Conservation (phyloP, 2,888 invertebrate species). For the Carterocephalus palaemon region DNA sequence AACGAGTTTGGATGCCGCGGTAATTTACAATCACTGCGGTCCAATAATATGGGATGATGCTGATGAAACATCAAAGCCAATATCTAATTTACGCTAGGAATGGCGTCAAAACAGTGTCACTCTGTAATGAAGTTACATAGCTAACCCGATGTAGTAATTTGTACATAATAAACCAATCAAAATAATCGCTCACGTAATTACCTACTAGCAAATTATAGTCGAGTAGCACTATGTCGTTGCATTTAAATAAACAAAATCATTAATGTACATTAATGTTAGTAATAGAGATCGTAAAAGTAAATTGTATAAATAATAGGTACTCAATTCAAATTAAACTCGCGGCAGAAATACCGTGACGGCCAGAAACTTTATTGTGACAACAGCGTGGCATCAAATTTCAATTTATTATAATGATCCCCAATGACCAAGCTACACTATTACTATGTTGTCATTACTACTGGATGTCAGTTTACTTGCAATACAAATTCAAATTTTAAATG, state of each 20-base stretch:
- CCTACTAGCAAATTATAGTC: too few species aligned
- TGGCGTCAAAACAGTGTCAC: conserved; percentile 49
- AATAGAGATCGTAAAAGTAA: conserved; percentile 24
- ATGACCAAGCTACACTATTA: conserved; percentile 11
- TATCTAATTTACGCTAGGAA: conserved; percentile 47
- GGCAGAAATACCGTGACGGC: conserved; percentile 14
- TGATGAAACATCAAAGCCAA: conserved; percentile 54
- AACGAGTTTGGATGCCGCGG: conserved; percentile 73
- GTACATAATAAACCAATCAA: conserved; percentile 12
- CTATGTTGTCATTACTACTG: conserved; percentile 14
- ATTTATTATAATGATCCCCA: conserved; percentile 32
- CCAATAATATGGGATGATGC: conserved; percentile 69
- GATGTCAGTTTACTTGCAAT: conserved; percentile 14
- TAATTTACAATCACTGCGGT: conserved; percentile 67
- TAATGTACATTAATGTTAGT: conserved; percentile 1
- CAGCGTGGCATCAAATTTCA: conserved; percentile 30
- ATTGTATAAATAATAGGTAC: conserved; percentile 7
- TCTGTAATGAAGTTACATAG: conserved; percentile 22
- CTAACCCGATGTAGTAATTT: conserved; percentile 1
- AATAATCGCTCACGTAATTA: conserved; percentile 3
- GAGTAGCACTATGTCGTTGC: too few species aligned
- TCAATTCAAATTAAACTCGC: conserved; percentile 12
- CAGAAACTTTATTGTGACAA: conserved; percentile 28
- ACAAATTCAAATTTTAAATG: conserved; percentile 6
- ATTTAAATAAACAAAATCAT: neutral